Conservation (phyloP, 2,888 invertebrate species). For the Kuschelorhynchus macadamiae region DNA sequence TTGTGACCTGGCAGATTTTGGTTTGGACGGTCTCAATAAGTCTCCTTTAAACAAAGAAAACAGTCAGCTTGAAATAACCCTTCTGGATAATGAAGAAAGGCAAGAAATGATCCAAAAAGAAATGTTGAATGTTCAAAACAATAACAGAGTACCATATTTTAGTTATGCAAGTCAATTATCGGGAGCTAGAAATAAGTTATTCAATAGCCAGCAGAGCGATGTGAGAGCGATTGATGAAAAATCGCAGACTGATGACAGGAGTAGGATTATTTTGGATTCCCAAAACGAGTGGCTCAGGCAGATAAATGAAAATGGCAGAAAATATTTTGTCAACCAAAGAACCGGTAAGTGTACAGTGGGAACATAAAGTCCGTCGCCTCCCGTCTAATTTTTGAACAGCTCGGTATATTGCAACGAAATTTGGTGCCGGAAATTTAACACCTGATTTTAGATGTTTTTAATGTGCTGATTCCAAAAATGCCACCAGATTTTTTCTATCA, state of each 20-base stretch:
- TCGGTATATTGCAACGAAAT: too few relatives aligned
- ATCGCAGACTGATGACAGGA: slow-evolving; percentile 6
- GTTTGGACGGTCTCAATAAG: neutral
- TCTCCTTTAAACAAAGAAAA: neutral
- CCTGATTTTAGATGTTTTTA: too few relatives aligned
- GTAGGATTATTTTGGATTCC: slow-evolving; percentile 39
- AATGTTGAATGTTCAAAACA: neutral
- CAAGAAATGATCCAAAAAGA: slow-evolving; percentile 12
- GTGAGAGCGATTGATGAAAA: neutral
- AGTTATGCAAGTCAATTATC: neutral
- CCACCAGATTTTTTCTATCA: too few relatives aligned
- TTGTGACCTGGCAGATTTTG: slow-evolving; percentile 7
- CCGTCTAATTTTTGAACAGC: too few relatives aligned
- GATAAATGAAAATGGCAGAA: slow-evolving; percentile 56
- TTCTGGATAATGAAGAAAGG: slow-evolving; percentile 12
- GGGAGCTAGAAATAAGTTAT: neutral
- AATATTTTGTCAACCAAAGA: slow-evolving; percentile 59
- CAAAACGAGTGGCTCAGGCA: slow-evolving; percentile 54
- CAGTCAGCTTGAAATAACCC: slow-evolving; percentile 19
- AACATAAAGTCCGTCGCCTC: too few relatives aligned
- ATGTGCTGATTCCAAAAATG: too few relatives aligned
- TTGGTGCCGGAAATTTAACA: too few relatives aligned
- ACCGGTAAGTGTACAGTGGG: slow-evolving; percentile 59
- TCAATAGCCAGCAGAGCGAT: neutral
- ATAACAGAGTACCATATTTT: neutral